These are phyloP conservation scores for Otis tarda DNA, from an alignment of 2,113 vertebrate species.

Conservation along the genomic window DNA sequence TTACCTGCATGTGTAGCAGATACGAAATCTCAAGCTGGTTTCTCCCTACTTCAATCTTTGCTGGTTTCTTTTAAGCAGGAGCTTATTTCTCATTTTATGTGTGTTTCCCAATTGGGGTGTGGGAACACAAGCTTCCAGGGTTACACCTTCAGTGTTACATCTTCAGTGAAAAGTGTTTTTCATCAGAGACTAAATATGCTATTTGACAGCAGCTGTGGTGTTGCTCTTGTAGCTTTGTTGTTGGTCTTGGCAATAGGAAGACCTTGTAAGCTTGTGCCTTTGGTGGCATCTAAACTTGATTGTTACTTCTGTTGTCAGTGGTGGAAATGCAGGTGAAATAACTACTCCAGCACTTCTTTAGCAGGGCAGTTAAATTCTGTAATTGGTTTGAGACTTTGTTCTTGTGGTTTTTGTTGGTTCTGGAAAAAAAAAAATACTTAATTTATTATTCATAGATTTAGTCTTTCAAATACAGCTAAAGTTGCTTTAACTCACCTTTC, in stretches of 20 bases:
- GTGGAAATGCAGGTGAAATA: not conserved
- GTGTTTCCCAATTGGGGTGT: accelerated
- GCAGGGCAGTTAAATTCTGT: not conserved
- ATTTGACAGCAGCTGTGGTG: not conserved
- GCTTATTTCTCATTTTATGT: not conserved
- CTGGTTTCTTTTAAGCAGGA: not conserved
- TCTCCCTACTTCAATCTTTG: not conserved
- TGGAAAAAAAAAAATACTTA: not conserved
- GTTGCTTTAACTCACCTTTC: not conserved
- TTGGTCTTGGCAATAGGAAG: not conserved
- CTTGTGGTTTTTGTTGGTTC: accelerated
- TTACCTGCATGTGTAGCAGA: not conserved
- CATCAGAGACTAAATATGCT: not conserved
- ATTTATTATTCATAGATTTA: not conserved
- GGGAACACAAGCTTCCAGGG: not conserved
- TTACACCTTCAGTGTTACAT: not conserved
- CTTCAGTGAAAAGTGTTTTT: not conserved
- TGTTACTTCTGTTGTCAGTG: not conserved
- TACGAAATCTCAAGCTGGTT: not conserved
- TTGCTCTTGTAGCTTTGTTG: not conserved
- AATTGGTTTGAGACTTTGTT: not conserved
- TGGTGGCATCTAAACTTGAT: not conserved
- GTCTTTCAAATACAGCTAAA: not conserved
- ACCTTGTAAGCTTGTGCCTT: not conserved
- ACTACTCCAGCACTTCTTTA: not conserved